Base-by-base conservation (phyloP, 2,888 invertebrate species). In the Coremacera marginata region DNA sequence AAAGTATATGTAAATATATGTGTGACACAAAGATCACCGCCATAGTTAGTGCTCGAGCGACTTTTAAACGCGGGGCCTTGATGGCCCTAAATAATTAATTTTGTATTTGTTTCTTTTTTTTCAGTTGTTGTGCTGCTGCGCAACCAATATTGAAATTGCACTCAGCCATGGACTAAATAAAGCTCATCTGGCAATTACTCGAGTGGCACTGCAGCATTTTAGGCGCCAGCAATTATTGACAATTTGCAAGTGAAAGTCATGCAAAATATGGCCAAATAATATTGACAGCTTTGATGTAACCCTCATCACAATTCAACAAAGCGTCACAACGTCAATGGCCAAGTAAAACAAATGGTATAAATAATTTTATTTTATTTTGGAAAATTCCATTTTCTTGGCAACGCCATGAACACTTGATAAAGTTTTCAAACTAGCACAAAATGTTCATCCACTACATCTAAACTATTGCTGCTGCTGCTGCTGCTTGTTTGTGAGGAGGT, bases 331-430 rank as follows among this genome's bases (percentile, higher is more conserved):
- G 5, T n/a, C 27, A 57, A 19, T 34, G 37, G 16, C 5, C n/a
- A n/a, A 19, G 63, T 16, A 14, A 22, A 57, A 77, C 70, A 65
- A 76, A 74, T 77, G 71, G 62, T 62, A 60, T 19, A 75, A 77
- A 57, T 79, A 79, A 77, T 77, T 44, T 44, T 44, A 44, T 44
- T 44, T 11, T 44, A 44, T 76, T 76, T 62, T 62, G 22, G 22
- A 78, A 77, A 79, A 44, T 77, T 77, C 70, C 74, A 76, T 76
- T 79, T 76, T 74, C 74, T 77, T 60, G 75, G 57, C 70, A 75
- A 72, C 1, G 44, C 44, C 11, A 74, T 76, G 75, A 77, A 70
- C 65, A 73, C 75, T 79, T 73, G 75, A 73, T 70, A 63, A 73
- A 77, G 73, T 79, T 79, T 71, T 51, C 31, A 75, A 57, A 70